phyloP scores from a whole-genome alignment of 2,888 invertebrate genomes.

The Mesochorus sp. region DNA sequence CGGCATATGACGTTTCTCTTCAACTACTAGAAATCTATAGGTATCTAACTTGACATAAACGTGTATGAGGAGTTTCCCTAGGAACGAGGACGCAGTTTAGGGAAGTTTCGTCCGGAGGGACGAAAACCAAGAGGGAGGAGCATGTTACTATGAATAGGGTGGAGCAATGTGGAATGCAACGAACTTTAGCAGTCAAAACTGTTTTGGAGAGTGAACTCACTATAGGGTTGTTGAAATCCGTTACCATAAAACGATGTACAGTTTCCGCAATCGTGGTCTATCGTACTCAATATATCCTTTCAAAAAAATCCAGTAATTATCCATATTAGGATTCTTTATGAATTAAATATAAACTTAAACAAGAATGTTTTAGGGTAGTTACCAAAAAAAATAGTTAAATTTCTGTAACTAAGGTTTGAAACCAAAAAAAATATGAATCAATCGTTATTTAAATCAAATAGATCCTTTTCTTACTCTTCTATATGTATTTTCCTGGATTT shows the following conservation, averaged over 20 bases:
- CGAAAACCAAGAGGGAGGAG: background rate
- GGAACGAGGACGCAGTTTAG: conserved; percentile 52
- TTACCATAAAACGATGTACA: conserved; percentile 2
- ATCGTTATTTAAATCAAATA: no score
- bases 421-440: no score
- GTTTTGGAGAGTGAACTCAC: background rate
- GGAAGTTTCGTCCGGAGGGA: conserved; percentile 38
- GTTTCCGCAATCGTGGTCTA: background rate
- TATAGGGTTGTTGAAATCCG: conserved; percentile 32
- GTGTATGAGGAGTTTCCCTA: conserved; percentile 43
- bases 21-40: conserved; percentile 3
- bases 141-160: background rate
- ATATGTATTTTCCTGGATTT: no score
- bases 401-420: no score
- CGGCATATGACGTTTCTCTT: conserved; percentile 23
- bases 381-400: no score
- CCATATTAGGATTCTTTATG: no score
- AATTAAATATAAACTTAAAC: no score
- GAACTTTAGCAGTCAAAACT: conserved; percentile 42
- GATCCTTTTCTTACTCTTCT: no score
- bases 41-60: conserved; percentile 19
- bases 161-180: conserved; percentile 11
- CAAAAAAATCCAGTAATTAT: no score
- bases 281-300: no score
- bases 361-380: no score